Evolutionary conservation across 2,797 vertebrate species (phyloP).

Genomic region (Halcyon chelicuti): DNA sequence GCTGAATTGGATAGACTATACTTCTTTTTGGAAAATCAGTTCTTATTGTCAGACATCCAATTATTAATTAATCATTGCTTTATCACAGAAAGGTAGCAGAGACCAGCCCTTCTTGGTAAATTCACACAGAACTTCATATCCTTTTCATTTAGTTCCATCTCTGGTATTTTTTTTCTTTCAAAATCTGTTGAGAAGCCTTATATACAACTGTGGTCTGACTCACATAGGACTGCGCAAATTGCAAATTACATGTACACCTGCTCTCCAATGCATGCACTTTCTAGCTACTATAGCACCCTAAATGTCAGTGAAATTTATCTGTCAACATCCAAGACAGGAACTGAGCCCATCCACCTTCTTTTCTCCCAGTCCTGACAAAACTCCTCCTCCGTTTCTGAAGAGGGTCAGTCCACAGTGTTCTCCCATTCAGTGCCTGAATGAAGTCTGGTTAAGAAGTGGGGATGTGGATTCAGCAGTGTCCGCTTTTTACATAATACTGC

Average conservation of each 20-base stretch:
- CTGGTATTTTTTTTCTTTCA: background rate
- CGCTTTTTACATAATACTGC: background rate
- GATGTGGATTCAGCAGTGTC: background rate
- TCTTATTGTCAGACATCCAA: background rate
- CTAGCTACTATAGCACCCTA: background rate
- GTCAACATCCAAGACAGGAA: background rate
- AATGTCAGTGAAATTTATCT: background rate
- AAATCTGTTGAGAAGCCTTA: background rate
- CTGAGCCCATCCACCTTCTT: background rate
- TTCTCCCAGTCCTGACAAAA: background rate
- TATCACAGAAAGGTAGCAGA: background rate
- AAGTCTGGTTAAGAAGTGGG: background rate
- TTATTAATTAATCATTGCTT: background rate
- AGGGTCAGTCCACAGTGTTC: background rate
- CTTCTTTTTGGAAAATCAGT: background rate
- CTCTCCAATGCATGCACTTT: background rate
- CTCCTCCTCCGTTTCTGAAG: background rate
- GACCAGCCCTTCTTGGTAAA: background rate
- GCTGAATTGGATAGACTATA: background rate
- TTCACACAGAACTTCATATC: background rate
- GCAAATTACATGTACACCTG: background rate
- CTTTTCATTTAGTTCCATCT: background rate
- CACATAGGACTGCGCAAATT: background rate
- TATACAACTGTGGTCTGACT: background rate
- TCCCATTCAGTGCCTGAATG: background rate